phyloP scores from a whole-genome alignment of 2,797 vertebrate species.

The Coranthus polyacanthus region DNA sequence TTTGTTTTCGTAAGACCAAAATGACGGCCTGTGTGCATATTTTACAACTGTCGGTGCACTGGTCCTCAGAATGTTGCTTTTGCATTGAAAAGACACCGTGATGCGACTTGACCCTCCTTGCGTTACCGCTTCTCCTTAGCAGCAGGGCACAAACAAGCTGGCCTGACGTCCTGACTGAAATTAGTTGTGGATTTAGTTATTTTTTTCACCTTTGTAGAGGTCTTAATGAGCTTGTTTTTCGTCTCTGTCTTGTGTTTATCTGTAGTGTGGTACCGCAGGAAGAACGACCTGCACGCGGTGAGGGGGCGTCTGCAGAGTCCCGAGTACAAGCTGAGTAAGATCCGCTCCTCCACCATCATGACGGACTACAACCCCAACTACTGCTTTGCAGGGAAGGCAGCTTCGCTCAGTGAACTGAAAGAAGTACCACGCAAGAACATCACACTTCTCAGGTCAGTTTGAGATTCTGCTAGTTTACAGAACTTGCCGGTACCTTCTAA shows the following conservation, averaged over 20 bases:
- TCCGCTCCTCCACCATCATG: slow-evolving; percentile 93
- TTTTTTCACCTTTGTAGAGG: background rate
- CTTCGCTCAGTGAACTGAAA: slow-evolving; percentile 88
- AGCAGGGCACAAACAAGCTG: slow-evolving; percentile 40
- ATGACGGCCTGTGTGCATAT: slow-evolving; percentile 5
- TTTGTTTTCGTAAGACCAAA: slow-evolving; percentile 23
- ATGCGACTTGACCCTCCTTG: slow-evolving; percentile 68
- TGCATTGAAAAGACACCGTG: background rate
- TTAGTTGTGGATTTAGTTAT: slow-evolving; percentile 12
- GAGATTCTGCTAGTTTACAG: background rate
- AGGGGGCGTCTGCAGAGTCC: slow-evolving; percentile 89
- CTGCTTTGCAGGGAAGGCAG: slow-evolving; percentile 90
- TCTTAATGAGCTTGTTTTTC: slow-evolving; percentile 18
- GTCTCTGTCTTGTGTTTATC: slow-evolving; percentile 30
- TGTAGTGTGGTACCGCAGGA: slow-evolving; percentile 92
- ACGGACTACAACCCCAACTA: slow-evolving; percentile 96
- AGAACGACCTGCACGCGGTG: slow-evolving; percentile 88
- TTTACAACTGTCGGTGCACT: background rate
- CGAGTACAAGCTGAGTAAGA: slow-evolving; percentile 93
- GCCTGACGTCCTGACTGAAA: slow-evolving; percentile 28
- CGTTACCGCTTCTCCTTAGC: slow-evolving; percentile 72
- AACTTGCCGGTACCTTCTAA: too few relatives aligned
- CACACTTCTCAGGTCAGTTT: slow-evolving; percentile 87
- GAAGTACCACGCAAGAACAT: slow-evolving; percentile 94
- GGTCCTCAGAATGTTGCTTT: slow-evolving; percentile 1